These are phyloP conservation scores for Pelosia muscerda DNA, from an alignment of 2,888 invertebrate species.

Conservation along the genomic window DNA sequence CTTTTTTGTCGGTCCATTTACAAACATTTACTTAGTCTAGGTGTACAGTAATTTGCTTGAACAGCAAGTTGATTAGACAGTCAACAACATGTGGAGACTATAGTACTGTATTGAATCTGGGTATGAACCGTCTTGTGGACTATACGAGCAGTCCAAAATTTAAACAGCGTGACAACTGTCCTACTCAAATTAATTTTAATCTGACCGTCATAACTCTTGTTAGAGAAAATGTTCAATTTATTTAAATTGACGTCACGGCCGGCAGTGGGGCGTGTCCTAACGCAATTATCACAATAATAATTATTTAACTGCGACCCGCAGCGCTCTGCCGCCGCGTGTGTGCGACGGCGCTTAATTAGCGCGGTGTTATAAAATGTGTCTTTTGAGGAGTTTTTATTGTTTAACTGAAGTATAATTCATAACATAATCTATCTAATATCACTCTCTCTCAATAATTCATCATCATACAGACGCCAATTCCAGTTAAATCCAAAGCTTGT, in stretches of 20 bases:
- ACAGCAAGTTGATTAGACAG: too few species aligned
- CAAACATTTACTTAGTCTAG: too few species aligned
- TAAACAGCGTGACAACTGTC: constrained; percentile 14
- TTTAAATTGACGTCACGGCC: constrained; percentile 32
- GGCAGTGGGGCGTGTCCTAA: constrained; percentile 45
- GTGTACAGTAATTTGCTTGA: too few species aligned
- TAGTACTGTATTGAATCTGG: neutral
- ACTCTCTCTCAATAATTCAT: too few species aligned
- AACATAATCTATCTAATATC: neutral
- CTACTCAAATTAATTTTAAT: constrained; percentile 26
- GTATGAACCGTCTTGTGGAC: neutral
- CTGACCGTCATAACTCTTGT: constrained; percentile 23
- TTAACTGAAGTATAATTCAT: constrained; percentile 7
- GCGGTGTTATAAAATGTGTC: neutral
- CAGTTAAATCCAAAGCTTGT: too few species aligned
- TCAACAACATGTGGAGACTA: neutral
- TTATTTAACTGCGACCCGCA: constrained; percentile 46
- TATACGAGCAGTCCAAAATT: neutral
- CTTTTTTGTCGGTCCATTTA: too few species aligned
- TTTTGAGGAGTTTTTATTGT: neutral
- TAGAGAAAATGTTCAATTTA: constrained; percentile 44
- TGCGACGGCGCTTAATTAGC: constrained; percentile 22
- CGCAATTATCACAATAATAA: constrained; percentile 41
- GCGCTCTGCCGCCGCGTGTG: constrained; percentile 22
- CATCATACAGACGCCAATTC: too few species aligned